Conservation (phyloP, 2,888 invertebrate genomes). For the Netelia inedita region DNA sequence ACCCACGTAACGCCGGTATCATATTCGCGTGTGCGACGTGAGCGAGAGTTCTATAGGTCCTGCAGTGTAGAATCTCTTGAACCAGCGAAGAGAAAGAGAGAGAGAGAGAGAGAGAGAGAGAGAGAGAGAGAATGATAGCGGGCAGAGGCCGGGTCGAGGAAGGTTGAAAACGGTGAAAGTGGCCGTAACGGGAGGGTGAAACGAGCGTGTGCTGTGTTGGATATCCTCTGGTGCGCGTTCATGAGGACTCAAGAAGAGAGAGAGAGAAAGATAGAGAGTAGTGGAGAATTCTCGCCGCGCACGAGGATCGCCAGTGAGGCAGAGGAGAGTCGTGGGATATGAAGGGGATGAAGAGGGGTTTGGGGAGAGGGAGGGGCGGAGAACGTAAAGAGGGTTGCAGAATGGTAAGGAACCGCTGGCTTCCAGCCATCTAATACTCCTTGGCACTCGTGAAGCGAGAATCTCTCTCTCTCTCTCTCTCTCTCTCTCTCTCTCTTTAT, state of each 20-base stretch:
- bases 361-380: slow-evolving; percentile 23
- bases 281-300: slow-evolving; percentile 29
- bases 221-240: slow-evolving; percentile 52
- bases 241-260: slow-evolving; percentile 43
- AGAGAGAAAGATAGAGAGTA: neutral
- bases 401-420: slow-evolving; percentile 78
- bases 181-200: slow-evolving; percentile 59
- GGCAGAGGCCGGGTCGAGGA: neutral
- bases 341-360: slow-evolving; percentile 37
- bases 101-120: slow-evolving; percentile 3
- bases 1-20: slow-evolving; percentile 69
- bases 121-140: too few species aligned
- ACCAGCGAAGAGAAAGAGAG: neutral
- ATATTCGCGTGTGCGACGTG: slow-evolving; percentile 62
- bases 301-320: slow-evolving; percentile 24
- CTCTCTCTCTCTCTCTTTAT: slow-evolving; percentile 16
- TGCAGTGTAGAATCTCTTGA: slow-evolving; percentile 58
- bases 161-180: slow-evolving; percentile 53
- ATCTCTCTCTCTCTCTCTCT: slow-evolving; percentile 43
- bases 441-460: slow-evolving; percentile 69
- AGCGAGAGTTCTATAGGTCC: slow-evolving; percentile 28
- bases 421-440: slow-evolving; percentile 78
- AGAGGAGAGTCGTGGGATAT: slow-evolving; percentile 18
- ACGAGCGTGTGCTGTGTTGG: slow-evolving; percentile 55
- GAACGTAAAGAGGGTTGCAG: slow-evolving; percentile 68